Base-by-base conservation (phyloP, 2,797 vertebrate species). In the Macropus fuliginosus region DNA sequence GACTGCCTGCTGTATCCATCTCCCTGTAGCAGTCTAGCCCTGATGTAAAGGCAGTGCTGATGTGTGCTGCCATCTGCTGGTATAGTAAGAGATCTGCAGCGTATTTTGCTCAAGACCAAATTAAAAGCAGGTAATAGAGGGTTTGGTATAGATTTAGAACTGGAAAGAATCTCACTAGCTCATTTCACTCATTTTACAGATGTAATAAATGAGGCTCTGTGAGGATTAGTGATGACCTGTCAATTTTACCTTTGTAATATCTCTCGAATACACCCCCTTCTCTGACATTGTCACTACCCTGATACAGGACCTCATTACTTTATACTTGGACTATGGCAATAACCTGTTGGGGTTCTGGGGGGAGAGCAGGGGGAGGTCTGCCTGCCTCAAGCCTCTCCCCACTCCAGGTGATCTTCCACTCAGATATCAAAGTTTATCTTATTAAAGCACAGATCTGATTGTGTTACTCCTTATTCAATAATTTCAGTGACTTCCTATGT, bases 11-110 rank as follows among this genome's bases (percentile, higher is more conserved):
- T 0, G 0, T 28, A 24, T 12, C 46, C 29, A 46, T 93, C 57
- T 62, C 91, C 92, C 27, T 54, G 4, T 24, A 54, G 13, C 16
- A 1, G 8, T 92, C 52, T 54, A n/a, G 52, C 52, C 14, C 29
- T 81, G 16, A 91, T 66, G 56, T 27, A 95, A 0, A 2, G 16
- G 92, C 87, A 56, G 93, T 29, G 40, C 59, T 55, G 92, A 28
- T 18, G n/a, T 50, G 4, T 0, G 89, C 92, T 97, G 95, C 96
- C 96, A 97, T 89, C 95, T 95, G 96, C 31, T 91, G 96, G 56
- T 91, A 21, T 0, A 0, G 50, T 1, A 62, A 6, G 57, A 93
- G 28, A 55, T 50, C 55, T 31, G 2, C 0, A 91, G 46, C 74
- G 31, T 54, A 12, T 91, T 62, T 95, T 87, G 55, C 90, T 50